Base-by-base conservation (phyloP, 2,113 vertebrate species). In the Paraplagusia blochii region DNA sequence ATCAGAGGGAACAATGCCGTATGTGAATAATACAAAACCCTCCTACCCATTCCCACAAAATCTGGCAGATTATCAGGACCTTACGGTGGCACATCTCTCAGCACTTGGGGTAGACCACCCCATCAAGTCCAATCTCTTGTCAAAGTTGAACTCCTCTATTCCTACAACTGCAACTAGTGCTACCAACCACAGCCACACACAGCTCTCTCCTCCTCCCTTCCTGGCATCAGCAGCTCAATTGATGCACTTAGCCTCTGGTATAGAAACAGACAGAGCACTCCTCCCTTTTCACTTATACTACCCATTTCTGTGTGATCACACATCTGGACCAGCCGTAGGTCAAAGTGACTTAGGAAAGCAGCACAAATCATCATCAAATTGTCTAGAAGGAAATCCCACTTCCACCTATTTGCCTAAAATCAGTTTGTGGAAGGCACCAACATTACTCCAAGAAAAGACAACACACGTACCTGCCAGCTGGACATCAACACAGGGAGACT, bases 41-140 rank as follows among this genome's bases (percentile, higher is more conserved):
- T 98, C 95, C 70, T 96, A 96, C 47, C 89, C 91, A 49, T 93
- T 94, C 0, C 92, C 95, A 0, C 90, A 93, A 1, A 76, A 90
- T 49, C 90, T 91, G 8, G 57, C 90, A 0, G 95, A 95, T 58
- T 92, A 93, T 74, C 91, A 92, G 0, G 97, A 99, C 74, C 83
- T 93, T 56, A 88, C 93, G 2, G 90, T 89, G 50, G 86, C 96
- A 64, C 96, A 95, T 51, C 89, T 98, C 55, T 97, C 97, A 0
- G 74, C 97, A 53, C 88, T 98, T 8, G 96, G 95, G 1, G 88
- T 98, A 42, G 94, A 95, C 72, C 96, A 94, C 53, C 95, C 94
- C 0, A 75, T 96, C 16, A 88, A 90, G 73, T 92, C 94, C 0
- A 85, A 91, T 9, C 89, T 98, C 11, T 95, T 98, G 77, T 97